Evolutionary conservation across 2,113 vertebrate species (phyloP).

Genomic region (Cacatua alba): DNA sequence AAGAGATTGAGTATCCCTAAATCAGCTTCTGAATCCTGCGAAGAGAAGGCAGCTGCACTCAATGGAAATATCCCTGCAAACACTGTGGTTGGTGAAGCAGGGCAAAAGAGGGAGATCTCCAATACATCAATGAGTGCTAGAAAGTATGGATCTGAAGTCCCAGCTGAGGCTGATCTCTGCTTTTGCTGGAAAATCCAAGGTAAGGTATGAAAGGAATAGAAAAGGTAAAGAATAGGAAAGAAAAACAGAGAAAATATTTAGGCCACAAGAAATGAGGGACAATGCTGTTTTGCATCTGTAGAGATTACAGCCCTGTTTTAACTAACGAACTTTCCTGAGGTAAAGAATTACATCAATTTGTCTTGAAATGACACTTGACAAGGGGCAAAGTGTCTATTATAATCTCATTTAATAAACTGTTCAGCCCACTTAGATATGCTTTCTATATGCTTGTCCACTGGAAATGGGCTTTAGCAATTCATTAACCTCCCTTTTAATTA

Average conservation of each 20-base stretch:
- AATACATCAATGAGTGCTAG: not conserved
- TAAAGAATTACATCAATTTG: not conserved
- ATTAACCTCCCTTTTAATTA: conserved; percentile 33
- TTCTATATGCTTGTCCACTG: not conserved
- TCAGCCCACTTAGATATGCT: not conserved
- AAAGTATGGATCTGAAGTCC: not conserved
- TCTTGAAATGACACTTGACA: not conserved
- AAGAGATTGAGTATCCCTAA: not conserved
- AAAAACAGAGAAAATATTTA: not conserved
- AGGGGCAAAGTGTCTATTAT: not conserved
- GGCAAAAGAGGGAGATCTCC: not conserved
- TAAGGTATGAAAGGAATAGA: not conserved
- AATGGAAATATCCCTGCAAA: not conserved
- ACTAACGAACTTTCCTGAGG: not conserved
- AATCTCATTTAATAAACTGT: conserved; percentile 14
- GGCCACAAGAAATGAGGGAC: not conserved
- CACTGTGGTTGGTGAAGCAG: not conserved
- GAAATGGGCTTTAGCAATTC: conserved; percentile 7
- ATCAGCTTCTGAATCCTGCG: not conserved
- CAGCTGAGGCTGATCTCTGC: not conserved
- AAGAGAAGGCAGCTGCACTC: not conserved
- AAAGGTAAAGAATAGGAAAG: not conserved
- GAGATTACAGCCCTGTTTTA: not conserved
- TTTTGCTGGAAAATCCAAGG: not conserved
- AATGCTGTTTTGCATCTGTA: not conserved